Percentiles rank a stretch among this genome's conserved stretches.
Evolutionary conservation across 2,113 vertebrate species (phyloP).

Genomic region (Manacus vitellinus): DNA sequence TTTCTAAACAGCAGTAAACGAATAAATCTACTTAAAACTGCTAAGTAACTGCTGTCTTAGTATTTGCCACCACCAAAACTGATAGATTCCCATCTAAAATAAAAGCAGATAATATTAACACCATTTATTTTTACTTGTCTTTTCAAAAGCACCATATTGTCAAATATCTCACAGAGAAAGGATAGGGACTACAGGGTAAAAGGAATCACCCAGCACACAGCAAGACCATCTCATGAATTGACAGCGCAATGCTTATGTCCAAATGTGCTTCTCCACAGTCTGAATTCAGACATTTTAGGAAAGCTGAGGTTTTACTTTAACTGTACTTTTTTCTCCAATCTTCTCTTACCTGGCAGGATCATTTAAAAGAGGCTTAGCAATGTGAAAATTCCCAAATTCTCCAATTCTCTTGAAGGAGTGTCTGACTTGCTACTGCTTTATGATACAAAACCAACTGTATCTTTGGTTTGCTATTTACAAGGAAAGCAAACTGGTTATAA

Average conservation of each 20-base stretch:
- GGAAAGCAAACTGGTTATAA: background rate
- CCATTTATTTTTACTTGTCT: background rate
- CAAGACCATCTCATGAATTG: rapidly evolving
- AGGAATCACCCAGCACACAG: background rate
- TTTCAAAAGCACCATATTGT: background rate
- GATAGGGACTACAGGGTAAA: background rate
- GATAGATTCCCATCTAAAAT: background rate
- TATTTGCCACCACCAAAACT: background rate
- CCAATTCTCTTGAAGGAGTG: rapidly evolving
- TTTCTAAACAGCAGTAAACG: background rate
- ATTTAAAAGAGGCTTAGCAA: background rate
- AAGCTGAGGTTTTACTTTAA: background rate
- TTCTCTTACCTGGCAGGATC: background rate
- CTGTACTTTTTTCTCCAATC: background rate
- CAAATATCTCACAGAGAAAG: background rate
- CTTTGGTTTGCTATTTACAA: background rate
- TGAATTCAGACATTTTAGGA: background rate
- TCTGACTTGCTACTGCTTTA: background rate
- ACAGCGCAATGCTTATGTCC: background rate
- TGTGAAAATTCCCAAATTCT: background rate
- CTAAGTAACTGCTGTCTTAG: background rate
- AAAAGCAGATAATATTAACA: background rate
- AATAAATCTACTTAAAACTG: background rate
- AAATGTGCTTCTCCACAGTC: background rate
- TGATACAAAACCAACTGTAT: background rate